These are phyloP conservation scores for Andrena bucephala DNA, from an alignment of 2,888 invertebrate species.

Conservation along the genomic window DNA sequence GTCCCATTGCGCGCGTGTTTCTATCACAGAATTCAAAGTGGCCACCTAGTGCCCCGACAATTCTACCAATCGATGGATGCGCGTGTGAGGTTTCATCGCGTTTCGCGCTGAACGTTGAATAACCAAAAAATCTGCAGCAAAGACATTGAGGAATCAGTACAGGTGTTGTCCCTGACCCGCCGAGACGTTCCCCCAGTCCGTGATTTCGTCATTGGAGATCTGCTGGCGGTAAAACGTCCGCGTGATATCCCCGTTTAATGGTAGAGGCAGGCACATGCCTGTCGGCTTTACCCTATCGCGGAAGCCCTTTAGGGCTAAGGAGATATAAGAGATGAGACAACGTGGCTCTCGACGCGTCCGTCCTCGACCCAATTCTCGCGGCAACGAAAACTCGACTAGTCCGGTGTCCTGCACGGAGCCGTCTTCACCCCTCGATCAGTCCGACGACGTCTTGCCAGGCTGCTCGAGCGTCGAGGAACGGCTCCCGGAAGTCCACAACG, in stretches of 20 bases:
- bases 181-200: background rate
- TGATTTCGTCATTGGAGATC: background rate
- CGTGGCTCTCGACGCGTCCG: conserved; percentile 75
- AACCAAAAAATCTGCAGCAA: background rate
- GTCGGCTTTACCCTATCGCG: conserved; percentile 42
- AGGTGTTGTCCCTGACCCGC: background rate
- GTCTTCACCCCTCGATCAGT: conserved; percentile 72
- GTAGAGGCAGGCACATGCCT: conserved; percentile 31
- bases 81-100: background rate
- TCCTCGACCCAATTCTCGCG: conserved; percentile 77
- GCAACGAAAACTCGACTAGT: conserved; percentile 74
- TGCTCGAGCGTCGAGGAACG: conserved; percentile 69
- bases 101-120: background rate
- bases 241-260: conserved; percentile 30
- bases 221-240: background rate
- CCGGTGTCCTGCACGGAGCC: conserved; percentile 73
- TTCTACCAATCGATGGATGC: background rate
- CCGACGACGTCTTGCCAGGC: conserved; percentile 73
- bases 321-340: conserved; percentile 76
- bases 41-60: background rate
- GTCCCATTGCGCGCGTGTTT: background rate
- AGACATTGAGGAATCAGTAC: background rate
- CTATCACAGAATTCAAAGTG: background rate
- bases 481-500: conserved; percentile 54
- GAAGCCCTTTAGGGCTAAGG: conserved; percentile 72